A percentile compares a stretch with the other conserved stretches of the same genome.
phyloP scores from a whole-genome alignment of 2,797 vertebrate genomes.

The Hylomyscus alleni region DNA sequence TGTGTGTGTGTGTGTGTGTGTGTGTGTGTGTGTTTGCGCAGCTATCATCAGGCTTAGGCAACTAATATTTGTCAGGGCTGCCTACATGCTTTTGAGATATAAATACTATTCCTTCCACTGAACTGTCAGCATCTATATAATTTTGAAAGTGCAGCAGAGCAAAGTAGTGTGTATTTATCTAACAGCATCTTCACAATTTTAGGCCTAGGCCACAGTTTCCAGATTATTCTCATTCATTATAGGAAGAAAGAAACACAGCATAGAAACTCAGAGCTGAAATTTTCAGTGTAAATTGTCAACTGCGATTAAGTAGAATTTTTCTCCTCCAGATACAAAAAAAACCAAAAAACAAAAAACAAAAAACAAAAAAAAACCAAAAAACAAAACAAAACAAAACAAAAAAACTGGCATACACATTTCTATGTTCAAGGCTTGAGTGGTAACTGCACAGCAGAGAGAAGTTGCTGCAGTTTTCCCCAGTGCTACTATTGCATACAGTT shows the following conservation, averaged over 20 bases:
- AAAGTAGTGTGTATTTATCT: conserved; percentile 79
- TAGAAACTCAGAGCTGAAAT: conserved; percentile 10
- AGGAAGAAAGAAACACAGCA: conserved; percentile 2
- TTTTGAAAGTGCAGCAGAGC: conserved; percentile 78
- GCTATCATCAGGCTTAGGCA: conserved; percentile 84
- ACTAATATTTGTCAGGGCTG: conserved; percentile 84
- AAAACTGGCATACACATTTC: neutral
- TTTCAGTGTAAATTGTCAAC: conserved; percentile 74
- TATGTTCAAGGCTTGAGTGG: conserved; percentile 52
- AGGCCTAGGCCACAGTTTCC: conserved; percentile 77
- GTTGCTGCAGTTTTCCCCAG: conserved; percentile 60
- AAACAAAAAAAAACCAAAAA: neutral
- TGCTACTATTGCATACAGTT: conserved; percentile 1
- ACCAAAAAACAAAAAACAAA: neutral
- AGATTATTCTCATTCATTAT: conserved; percentile 66
- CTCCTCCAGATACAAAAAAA: neutral
- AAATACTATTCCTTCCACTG: conserved; percentile 83
- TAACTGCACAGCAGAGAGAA: conserved; percentile 41
- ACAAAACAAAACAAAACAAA: neutral
- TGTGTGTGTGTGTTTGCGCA: conserved; percentile 78
- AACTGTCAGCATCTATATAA: conserved; percentile 83
- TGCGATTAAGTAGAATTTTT: conserved; percentile 28
- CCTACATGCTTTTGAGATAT: conserved; percentile 82
- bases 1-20: neutral
- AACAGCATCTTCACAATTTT: conserved; percentile 82